Percentiles rank a stretch among this genome's conserved stretches.
Evolutionary conservation across 2,113 vertebrate species (phyloP).

Genomic region (Percopsis transmontana): DNA sequence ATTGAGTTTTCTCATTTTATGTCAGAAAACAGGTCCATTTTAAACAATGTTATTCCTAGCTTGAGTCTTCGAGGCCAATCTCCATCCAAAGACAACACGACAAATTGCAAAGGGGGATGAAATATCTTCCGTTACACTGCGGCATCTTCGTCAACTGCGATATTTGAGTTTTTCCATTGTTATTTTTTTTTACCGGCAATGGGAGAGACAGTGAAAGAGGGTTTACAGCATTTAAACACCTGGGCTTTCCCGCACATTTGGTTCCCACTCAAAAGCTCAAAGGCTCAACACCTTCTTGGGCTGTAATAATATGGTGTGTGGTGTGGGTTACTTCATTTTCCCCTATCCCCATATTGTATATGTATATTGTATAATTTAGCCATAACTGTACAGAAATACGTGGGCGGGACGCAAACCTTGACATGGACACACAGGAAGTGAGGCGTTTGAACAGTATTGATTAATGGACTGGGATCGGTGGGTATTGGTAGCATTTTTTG

Average conservation of each 20-base stretch:
- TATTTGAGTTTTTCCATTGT: constrained; percentile 32
- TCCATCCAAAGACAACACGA: constrained; percentile 40
- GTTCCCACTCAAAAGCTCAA: no score
- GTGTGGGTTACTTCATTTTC: no score
- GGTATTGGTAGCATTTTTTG: no score
- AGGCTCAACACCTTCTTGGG: no score
- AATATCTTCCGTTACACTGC: constrained; percentile 25
- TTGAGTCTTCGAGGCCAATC: constrained; percentile 34
- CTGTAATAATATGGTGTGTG: no score
- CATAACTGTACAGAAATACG: no score
- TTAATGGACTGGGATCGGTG: no score
- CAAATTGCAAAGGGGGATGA: constrained; percentile 14
- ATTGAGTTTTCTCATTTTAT: constrained; percentile 26
- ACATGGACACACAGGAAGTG: no score
- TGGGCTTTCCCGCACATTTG: constrained; percentile 5
- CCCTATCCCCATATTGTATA: no score
- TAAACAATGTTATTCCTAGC: constrained; percentile 51
- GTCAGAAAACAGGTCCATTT: constrained; percentile 36
- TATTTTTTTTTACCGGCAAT: constrained; percentile 53
- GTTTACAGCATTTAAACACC: constrained; percentile 49
- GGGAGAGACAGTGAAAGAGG: constrained; percentile 24
- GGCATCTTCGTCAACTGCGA: constrained; percentile 16
- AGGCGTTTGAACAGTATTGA: no score
- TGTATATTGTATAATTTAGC: no score
- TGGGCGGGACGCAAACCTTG: no score